Evolutionary conservation across 2,797 vertebrate species (phyloP).

Genomic region (Otolemur crassicaudatus): DNA sequence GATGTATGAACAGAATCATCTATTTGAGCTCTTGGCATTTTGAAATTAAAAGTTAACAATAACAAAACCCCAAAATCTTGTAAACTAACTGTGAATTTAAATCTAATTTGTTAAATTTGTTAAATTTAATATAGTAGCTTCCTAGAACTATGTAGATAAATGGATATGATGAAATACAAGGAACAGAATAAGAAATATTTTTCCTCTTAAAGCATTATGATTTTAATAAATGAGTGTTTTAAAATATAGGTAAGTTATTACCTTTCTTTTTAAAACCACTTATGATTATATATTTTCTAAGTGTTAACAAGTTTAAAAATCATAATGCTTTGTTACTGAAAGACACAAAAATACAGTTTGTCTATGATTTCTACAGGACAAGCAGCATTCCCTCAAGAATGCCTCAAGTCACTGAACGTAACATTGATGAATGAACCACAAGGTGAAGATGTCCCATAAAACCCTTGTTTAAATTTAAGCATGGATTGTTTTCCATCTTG

Average conservation of each 20-base stretch:
- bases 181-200: neutral
- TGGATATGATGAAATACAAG: slow-evolving; percentile 53
- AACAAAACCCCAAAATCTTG: neutral
- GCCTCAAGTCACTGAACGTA: slow-evolving; percentile 37
- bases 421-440: neutral
- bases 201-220: slow-evolving; percentile 65
- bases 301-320: slow-evolving; percentile 73
- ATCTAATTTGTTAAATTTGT: too few species aligned
- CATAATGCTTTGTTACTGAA: slow-evolving; percentile 60
- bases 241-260: slow-evolving; percentile 51
- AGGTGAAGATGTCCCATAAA: neutral
- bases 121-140: neutral
- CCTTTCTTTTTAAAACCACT: neutral
- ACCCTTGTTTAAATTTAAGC: slow-evolving; percentile 26
- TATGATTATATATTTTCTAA: slow-evolving; percentile 28
- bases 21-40: neutral
- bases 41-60: neutral
- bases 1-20: neutral
- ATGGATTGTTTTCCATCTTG: slow-evolving; percentile 16
- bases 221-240: slow-evolving; percentile 72
- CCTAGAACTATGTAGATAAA: slow-evolving; percentile 58
- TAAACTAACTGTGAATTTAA: neutral
- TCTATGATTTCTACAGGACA: slow-evolving; percentile 50
- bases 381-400: slow-evolving; percentile 58
- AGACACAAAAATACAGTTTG: slow-evolving; percentile 4